These are phyloP conservation scores for Eristalis intricaria DNA, from an alignment of 2,888 invertebrate species.

Conservation along the genomic window DNA sequence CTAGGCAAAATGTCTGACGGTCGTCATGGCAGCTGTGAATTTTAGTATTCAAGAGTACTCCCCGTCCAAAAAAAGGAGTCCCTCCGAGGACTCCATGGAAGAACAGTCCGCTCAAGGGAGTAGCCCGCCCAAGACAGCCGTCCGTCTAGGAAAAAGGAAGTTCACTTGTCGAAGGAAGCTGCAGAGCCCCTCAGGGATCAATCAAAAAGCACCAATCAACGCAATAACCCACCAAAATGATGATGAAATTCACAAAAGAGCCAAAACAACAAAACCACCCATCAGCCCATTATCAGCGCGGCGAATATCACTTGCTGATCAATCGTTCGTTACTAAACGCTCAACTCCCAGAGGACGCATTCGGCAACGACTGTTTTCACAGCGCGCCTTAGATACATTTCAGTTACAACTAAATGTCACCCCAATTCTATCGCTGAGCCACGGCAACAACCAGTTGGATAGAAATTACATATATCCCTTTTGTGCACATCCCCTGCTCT, in stretches of 20 bases:
- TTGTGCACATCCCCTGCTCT: neutral
- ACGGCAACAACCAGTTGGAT: constrained; percentile 22
- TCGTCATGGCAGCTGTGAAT: too few relatives aligned
- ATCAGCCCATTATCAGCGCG: neutral
- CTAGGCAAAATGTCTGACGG: too few relatives aligned
- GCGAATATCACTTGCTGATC: constrained; percentile 15
- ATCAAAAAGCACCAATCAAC: neutral
- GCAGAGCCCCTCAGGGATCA: too few relatives aligned
- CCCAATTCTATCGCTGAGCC: neutral
- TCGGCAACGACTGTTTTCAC: neutral
- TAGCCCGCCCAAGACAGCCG: too few relatives aligned
- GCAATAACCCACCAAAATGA: neutral
- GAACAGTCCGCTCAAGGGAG: too few relatives aligned
- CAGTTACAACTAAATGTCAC: constrained; percentile 20
- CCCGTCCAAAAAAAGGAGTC: too few relatives aligned
- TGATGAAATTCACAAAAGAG: too few relatives aligned
- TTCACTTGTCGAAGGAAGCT: too few relatives aligned
- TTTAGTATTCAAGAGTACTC: too few relatives aligned
- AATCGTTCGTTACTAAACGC: constrained; percentile 36
- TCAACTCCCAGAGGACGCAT: constrained; percentile 33
- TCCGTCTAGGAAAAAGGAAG: too few relatives aligned
- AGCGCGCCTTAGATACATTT: neutral
- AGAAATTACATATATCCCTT: neutral
- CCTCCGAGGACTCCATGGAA: too few relatives aligned
- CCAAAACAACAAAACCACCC: constrained; percentile 8